Conservation (phyloP, 2,888 invertebrate genomes). For the Mimas tiliae region DNA sequence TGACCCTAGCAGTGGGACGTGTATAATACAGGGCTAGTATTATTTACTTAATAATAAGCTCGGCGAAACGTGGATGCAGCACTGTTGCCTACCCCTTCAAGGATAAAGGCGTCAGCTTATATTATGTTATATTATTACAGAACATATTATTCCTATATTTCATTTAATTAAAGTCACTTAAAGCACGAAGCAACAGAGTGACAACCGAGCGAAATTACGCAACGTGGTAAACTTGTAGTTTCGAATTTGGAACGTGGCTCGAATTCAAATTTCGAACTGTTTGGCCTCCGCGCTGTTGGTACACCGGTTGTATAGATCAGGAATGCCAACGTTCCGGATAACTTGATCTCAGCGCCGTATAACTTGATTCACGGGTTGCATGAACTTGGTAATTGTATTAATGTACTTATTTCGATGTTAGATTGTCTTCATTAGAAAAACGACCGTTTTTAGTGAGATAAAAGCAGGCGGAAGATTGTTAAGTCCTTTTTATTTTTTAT, state of each 20-base stretch:
- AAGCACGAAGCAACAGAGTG: neutral
- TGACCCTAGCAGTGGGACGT: no score
- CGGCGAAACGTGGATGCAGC: no score
- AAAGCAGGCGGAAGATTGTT: no score
- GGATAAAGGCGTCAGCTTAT: no score
- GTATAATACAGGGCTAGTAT: no score
- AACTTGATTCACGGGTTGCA: slow-evolving; percentile 4
- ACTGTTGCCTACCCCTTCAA: neutral
- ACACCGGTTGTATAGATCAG: slow-evolving; percentile 14
- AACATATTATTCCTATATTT: no score
- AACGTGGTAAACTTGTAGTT: neutral
- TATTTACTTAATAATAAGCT: neutral
- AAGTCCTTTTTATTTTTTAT: no score
- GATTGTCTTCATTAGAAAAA: neutral
- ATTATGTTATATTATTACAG: no score
- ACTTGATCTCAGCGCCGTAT: slow-evolving; percentile 12
- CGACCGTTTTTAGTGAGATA: neutral
- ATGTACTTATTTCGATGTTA: neutral
- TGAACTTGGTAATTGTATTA: slow-evolving; percentile 10
- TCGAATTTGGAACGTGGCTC: slow-evolving; percentile 23
- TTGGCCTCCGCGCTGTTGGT: slow-evolving; percentile 22
- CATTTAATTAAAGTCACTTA: neutral
- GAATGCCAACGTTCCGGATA: slow-evolving; percentile 21
- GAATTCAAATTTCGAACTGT: slow-evolving; percentile 29
- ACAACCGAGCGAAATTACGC: neutral